Base-by-base conservation (phyloP, 1,140 invertebrate genomes). In the Adoxophyes honmai region DNA sequence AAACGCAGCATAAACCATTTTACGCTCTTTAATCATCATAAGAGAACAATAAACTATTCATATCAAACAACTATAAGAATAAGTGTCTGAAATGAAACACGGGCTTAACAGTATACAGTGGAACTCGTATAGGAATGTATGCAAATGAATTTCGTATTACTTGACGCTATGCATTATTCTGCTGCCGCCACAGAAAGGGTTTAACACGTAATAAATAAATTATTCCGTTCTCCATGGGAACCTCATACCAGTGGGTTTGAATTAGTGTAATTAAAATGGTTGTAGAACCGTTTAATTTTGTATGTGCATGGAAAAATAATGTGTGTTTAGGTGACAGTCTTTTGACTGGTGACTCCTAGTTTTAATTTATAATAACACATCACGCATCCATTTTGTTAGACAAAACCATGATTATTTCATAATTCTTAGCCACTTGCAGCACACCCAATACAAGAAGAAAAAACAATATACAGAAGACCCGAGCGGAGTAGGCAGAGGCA, bases 101-200 rank as follows among this genome's bases (percentile, higher is more conserved):
- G 9, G 9, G 42, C 21, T 55, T 55, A 38, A 42, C 44, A 62
- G 51, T 62, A 55, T 11, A 34, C 36, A 34, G 44, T 33, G 61
- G 62, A 65, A 75, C 62, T 66, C 59, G 70, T 55, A 57, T 62
- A 57, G 55, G 65, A 70, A 71, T 74, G 70, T 73, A 80, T 80
- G 77, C 66, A 74, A 78, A 80, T 74, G 71, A 74, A 70, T 67
- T 65, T 69, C 65, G 57, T 68, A 65, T 69, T 62, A 18, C 42
- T 71, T 74, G 73, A 74, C 70, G 71, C 67, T 73, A 70, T 74
- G 73, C 62, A 72, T 70, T 72, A 73, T 73, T 68, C 60, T 57
- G 39, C 38, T 34, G 16, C 48, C 55, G 21, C 34, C 52, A 52
- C 38, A 65, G 57, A 72, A 64, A 62, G 61, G 62, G 60, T 72